Percentiles rank a stretch among this genome's conserved stretches.
Evolutionary conservation across 2,797 vertebrate species (phyloP).

Genomic region (Huso huso): DNA sequence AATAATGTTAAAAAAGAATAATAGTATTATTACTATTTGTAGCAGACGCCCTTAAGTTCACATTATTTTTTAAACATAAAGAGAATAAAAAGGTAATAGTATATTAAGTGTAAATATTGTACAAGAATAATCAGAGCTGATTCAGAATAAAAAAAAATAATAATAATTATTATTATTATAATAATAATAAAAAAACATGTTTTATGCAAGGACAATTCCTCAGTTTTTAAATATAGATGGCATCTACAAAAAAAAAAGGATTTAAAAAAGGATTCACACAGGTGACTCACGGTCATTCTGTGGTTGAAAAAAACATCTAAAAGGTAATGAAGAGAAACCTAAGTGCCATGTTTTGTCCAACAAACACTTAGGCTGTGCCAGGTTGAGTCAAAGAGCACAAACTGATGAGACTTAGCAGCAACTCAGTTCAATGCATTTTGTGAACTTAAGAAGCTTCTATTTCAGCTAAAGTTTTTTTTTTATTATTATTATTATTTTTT

Average conservation of each 20-base stretch:
- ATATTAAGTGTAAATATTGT: not conserved
- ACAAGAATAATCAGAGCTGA: slow-evolving; percentile 3
- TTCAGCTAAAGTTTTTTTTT: slow-evolving; percentile 18
- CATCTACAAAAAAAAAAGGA: slow-evolving; percentile 22
- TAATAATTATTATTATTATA: slow-evolving; percentile 29
- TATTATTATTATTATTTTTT: not conserved
- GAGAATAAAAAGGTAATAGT: not conserved
- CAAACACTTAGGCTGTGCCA: slow-evolving; percentile 68
- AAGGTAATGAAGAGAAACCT: slow-evolving; percentile 50
- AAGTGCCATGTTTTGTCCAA: slow-evolving; percentile 97
- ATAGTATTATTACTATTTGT: too few relatives aligned
- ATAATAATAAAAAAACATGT: slow-evolving; percentile 33
- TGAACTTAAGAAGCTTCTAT: slow-evolving; percentile 47
- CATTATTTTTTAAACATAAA: slow-evolving; percentile 10
- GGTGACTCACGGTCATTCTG: slow-evolving; percentile 42
- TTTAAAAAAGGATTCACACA: slow-evolving; percentile 21
- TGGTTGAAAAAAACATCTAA: slow-evolving; percentile 40
- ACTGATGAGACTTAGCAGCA: slow-evolving; percentile 58
- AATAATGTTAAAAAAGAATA: too few relatives aligned
- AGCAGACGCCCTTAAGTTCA: too few relatives aligned
- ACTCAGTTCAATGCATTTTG: slow-evolving; percentile 74
- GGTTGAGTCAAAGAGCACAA: slow-evolving; percentile 51
- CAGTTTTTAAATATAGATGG: slow-evolving; percentile 24
- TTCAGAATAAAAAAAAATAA: slow-evolving; percentile 24
- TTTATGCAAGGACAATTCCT: slow-evolving; percentile 20